These are phyloP conservation scores for Motacilla tschutschensis DNA, from an alignment of 2,113 vertebrate genomes.

Conservation along the genomic window DNA sequence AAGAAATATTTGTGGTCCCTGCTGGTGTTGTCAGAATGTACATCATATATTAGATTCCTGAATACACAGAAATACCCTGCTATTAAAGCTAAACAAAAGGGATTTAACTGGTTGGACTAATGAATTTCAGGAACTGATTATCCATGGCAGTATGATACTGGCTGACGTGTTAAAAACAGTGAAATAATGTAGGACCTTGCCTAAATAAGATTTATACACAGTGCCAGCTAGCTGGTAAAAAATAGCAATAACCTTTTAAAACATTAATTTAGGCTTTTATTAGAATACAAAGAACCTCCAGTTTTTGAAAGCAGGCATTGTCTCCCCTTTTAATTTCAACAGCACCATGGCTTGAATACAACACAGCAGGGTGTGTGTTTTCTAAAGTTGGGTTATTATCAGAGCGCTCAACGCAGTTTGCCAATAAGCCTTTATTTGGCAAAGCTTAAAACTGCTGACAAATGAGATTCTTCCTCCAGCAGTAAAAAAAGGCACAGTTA, in stretches of 20 bases:
- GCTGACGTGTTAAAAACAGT: conserved; percentile 61
- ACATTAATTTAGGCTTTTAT: conserved; percentile 81
- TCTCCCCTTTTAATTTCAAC: conserved; percentile 71
- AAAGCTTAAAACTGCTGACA: conserved; percentile 82
- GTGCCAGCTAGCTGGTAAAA: conserved; percentile 75
- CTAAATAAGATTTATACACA: conserved; percentile 73
- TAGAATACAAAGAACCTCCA: conserved; percentile 74
- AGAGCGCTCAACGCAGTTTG: conserved; percentile 71
- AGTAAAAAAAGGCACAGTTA: conserved; percentile 67
- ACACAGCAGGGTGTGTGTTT: conserved; percentile 79
- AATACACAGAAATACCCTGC: conserved; percentile 50
- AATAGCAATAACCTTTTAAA: conserved; percentile 84
- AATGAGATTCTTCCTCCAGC: conserved; percentile 77
- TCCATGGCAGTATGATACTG: conserved; percentile 66
- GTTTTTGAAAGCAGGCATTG: conserved; percentile 78
- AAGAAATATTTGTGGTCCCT: conserved; percentile 51
- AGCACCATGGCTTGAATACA: conserved; percentile 73
- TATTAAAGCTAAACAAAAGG: conserved; percentile 71
- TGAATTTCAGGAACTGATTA: conserved; percentile 76
- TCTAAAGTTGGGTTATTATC: conserved; percentile 79
- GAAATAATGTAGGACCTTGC: conserved; percentile 65
- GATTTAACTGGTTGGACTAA: conserved; percentile 69
- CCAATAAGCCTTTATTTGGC: conserved; percentile 83
- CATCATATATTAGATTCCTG: conserved; percentile 59
- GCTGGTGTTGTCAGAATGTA: conserved; percentile 50